These are phyloP conservation scores for Pterocles gutturalis DNA, from an alignment of 2,113 vertebrate species.

Conservation along the genomic window DNA sequence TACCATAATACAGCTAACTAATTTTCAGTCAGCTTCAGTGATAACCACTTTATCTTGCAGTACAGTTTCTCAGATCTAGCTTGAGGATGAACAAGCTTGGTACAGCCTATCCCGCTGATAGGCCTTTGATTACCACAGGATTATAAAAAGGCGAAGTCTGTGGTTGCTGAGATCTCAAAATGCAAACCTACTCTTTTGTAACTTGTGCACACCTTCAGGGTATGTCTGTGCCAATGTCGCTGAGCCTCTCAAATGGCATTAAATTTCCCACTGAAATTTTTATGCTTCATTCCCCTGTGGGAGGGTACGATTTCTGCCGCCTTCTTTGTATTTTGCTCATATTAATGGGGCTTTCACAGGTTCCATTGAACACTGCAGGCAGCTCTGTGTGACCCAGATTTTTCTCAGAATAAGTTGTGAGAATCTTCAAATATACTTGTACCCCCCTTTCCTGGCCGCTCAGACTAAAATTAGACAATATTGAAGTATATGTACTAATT, in stretches of 20 bases:
- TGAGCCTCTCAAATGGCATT: not conserved
- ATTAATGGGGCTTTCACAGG: not conserved
- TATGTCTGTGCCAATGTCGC: fast-evolving
- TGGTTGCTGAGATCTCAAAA: not conserved
- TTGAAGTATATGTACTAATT: not conserved
- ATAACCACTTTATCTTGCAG: not conserved
- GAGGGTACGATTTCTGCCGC: not conserved
- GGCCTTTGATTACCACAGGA: not conserved
- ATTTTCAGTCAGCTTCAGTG: not conserved
- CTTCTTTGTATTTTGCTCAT: not conserved
- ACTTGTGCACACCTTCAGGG: not conserved
- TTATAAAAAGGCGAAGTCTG: not conserved
- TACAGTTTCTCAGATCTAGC: not conserved
- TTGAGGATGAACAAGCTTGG: not conserved
- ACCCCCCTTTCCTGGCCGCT: not conserved
- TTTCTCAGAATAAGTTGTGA: not conserved
- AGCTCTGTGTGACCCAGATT: not conserved
- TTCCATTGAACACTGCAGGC: not conserved
- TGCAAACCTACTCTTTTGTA: not conserved
- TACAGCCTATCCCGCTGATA: not conserved
- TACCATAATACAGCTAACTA: not conserved
- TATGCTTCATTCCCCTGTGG: not conserved
- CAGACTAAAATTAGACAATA: not conserved
- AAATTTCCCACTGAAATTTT: not conserved
- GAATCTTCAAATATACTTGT: not conserved